Conservation (phyloP, 2,113 vertebrate species). For the Solenodon paradoxus region DNA sequence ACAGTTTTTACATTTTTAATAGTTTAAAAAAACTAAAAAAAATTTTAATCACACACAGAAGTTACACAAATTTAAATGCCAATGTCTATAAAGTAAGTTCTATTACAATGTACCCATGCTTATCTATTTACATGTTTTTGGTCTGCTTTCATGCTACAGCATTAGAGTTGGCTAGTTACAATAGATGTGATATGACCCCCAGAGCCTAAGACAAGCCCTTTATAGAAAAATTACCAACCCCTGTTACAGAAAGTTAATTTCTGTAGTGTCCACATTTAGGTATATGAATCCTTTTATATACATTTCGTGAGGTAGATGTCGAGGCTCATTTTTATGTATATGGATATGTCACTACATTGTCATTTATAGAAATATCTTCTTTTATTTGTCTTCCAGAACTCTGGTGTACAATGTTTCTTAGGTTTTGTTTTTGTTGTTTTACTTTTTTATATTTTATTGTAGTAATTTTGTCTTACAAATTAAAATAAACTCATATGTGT, state of each 20-base stretch:
- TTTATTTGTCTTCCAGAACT: no score
- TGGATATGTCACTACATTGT: neutral
- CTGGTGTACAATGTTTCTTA: no score
- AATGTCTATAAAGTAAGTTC: neutral
- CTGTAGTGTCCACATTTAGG: neutral
- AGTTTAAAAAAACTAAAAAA: no score
- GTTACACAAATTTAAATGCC: neutral
- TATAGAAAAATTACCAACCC: neutral
- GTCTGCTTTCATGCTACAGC: neutral
- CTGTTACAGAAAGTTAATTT: neutral
- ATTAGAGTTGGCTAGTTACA: neutral
- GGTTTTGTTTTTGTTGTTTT: no score
- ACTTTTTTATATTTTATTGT: no score
- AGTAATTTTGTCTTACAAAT: no score
- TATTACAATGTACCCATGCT: neutral
- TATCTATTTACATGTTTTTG: neutral
- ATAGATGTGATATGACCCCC: neutral
- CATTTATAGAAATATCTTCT: neutral
- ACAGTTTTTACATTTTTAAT: neutral
- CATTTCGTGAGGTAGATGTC: neutral
- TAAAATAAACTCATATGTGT: no score
- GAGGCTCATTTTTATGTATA: neutral
- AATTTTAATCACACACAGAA: neutral
- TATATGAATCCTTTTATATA: neutral
- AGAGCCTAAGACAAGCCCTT: neutral